Evolutionary conservation across 2,888 invertebrate genomes (phyloP).

Genomic region (Oscheius sp.): DNA sequence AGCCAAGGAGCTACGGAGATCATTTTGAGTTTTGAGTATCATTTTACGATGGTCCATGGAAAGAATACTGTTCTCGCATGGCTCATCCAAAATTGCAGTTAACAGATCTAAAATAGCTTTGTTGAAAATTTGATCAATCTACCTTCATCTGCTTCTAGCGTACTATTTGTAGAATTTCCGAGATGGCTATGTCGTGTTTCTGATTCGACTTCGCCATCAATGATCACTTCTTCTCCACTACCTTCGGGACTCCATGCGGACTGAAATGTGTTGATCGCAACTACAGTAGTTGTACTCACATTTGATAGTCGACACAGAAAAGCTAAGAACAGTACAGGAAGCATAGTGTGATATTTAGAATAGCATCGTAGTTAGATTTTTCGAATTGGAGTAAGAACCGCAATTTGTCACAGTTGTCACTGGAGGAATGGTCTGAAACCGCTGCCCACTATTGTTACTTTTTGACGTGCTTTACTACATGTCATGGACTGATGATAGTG

Average conservation of each 20-base stretch:
- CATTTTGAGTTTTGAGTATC: constrained; percentile 49
- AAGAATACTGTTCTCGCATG: constrained; percentile 1
- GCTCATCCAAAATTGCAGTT: constrained; percentile 6
- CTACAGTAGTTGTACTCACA: neutral
- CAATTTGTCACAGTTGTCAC: constrained; percentile 30
- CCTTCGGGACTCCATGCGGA: constrained; percentile 30
- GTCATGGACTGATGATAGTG: neutral
- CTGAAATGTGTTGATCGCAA: constrained; percentile 2
- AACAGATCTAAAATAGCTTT: constrained; percentile 11
- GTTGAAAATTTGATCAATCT: neutral
- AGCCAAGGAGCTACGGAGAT: constrained; percentile 50
- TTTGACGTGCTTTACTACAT: constrained; percentile 33
- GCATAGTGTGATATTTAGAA: neutral
- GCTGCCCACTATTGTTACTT: constrained; percentile 35
- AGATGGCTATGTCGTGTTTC: neutral
- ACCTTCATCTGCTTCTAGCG: neutral
- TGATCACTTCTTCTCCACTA: constrained; percentile 29
- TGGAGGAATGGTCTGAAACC: constrained; percentile 29
- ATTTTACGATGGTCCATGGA: constrained; percentile 38
- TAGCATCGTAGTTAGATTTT: constrained; percentile 24
- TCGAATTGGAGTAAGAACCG: constrained; percentile 21
- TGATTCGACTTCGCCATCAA: constrained; percentile 23
- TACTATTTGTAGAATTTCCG: neutral
- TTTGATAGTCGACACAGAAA: neutral
- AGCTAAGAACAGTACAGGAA: neutral